Conservation (phyloP, 2,797 vertebrate genomes). For the Rhinichthys osculus region DNA sequence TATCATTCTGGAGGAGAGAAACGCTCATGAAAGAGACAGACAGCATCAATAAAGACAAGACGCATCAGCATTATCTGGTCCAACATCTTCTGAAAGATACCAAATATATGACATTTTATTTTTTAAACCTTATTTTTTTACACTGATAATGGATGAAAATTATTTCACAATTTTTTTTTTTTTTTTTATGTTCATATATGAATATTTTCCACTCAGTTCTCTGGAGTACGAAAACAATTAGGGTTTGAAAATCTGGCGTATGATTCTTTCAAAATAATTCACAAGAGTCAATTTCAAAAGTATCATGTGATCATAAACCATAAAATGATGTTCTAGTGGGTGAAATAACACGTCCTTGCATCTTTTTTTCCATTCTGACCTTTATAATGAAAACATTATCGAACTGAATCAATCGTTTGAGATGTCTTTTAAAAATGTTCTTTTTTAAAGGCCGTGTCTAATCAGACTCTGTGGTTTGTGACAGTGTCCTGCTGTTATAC, state of each 20-base stretch:
- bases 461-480: slow-evolving; percentile 48
- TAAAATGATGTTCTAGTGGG: neutral
- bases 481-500: slow-evolving; percentile 55
- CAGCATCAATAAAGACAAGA: neutral
- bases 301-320: neutral
- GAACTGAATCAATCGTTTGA: neutral
- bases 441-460: slow-evolving; percentile 46
- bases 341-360: neutral
- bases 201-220: no score
- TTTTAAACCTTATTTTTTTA: no score
- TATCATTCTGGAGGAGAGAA: neutral
- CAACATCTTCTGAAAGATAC: neutral
- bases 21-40: neutral
- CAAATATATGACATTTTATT: no score
- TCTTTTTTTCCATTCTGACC: neutral
- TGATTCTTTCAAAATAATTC: neutral
- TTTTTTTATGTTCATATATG: no score
- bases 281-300: neutral
- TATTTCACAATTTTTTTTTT: no score
- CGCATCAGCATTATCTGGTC: neutral
- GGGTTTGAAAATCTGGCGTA: no score
- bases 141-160: no score
- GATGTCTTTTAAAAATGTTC: no score
- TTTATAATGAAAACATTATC: neutral
- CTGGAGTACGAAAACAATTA: no score